These are phyloP conservation scores for Rhinophrynus dorsalis DNA, from an alignment of 2,797 vertebrate species.

Conservation along the genomic window DNA sequence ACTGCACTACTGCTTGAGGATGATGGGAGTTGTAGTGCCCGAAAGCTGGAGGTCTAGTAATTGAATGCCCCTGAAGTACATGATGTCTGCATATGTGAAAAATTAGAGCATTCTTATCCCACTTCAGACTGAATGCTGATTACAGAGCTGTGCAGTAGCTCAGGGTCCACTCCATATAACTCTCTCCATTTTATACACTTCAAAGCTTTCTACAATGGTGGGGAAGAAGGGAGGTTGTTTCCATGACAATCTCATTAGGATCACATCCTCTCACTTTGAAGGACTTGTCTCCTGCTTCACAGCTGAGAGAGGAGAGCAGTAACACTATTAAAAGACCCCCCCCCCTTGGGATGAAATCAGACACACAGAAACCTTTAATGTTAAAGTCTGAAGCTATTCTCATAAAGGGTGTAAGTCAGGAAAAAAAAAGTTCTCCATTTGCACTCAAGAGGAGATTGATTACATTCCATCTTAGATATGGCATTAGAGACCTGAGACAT, in stretches of 20 bases:
- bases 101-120: too few species aligned
- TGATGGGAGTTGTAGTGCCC: too few species aligned
- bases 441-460: neutral
- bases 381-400: neutral
- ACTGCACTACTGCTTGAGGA: too few species aligned
- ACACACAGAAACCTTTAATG: neutral
- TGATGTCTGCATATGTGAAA: too few species aligned
- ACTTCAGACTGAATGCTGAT: too few species aligned
- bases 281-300: conserved; percentile 38
- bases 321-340: conserved; percentile 12
- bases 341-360: neutral
- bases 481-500: conserved; percentile 5
- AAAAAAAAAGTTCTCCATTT: conserved; percentile 11
- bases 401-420: neutral
- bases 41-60: too few species aligned
- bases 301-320: conserved; percentile 40
- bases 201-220: conserved; percentile 34
- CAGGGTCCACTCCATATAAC: conserved; percentile 6
- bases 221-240: conserved; percentile 36
- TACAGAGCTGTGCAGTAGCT: conserved; percentile 12
- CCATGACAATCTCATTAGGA: conserved; percentile 39
- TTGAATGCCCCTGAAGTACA: too few species aligned
- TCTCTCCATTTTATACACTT: conserved; percentile 19
- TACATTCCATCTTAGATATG: neutral
- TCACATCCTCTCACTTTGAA: conserved; percentile 28